A percentile compares a stretch with the other conserved stretches of the same genome.
These are phyloP conservation scores for Onchidella celtica DNA, from an alignment of 2,888 invertebrate genomes.

Conservation along the genomic window DNA sequence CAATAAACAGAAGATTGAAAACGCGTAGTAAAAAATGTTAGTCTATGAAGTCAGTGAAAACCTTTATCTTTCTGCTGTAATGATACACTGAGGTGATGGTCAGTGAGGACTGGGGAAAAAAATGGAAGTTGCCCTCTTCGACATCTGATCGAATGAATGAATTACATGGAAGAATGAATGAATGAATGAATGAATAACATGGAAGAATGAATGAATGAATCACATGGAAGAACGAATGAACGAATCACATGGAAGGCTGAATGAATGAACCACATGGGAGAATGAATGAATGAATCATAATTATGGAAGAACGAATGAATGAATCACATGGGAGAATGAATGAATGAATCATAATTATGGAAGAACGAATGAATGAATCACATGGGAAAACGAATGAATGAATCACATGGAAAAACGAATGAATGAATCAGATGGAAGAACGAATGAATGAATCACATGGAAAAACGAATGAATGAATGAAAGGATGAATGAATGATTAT, in stretches of 20 bases:
- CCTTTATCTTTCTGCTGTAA: no score
- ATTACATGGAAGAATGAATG: not conserved
- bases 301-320: not conserved
- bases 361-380: slow-evolving; percentile 13
- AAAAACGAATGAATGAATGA: slow-evolving; percentile 16
- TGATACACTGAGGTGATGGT: no score
- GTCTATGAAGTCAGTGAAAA: no score
- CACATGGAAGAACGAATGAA: no score
- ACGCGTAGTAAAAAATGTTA: no score
- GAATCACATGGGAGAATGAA: slow-evolving; percentile 14
- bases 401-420: slow-evolving; percentile 1
- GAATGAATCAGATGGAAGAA: not conserved
- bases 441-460: slow-evolving; percentile 10
- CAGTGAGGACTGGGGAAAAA: no score
- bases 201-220: slow-evolving; percentile 5
- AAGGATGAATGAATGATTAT: slow-evolving; percentile 17
- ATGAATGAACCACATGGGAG: slow-evolving; percentile 14
- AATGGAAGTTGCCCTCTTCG: no score
- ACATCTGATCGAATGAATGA: no score
- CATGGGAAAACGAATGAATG: no score
- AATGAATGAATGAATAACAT: slow-evolving; percentile 11
- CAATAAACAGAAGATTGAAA: no score
- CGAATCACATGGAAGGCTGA: not conserved
- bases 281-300: not conserved
- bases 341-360: not conserved